Evolutionary conservation across 2,888 invertebrate species (phyloP).

Genomic region (Bugulina stolonifera): DNA sequence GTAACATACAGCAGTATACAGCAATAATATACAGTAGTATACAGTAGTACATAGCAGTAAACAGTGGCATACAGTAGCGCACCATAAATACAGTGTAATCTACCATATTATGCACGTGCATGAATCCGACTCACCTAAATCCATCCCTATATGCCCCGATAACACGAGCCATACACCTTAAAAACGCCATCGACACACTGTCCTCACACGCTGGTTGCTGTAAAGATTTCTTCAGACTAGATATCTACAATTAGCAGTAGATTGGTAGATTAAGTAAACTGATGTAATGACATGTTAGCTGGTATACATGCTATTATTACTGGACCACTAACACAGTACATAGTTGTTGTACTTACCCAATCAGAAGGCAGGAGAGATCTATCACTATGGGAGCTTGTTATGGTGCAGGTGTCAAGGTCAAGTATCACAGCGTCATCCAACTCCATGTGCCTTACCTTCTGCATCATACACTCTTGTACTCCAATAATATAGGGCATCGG

Average conservation of each 20-base stretch:
- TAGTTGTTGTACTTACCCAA: conserved; percentile 72
- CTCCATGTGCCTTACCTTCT: conserved; percentile 73
- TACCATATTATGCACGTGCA: no score
- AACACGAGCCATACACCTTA: conserved; percentile 81
- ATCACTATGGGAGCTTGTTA: conserved; percentile 84
- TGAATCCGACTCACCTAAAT: conserved; percentile 61
- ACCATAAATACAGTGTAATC: no score
- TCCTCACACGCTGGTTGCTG: conserved; percentile 69
- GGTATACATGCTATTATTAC: no score
- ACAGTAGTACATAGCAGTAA: no score
- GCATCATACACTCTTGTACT: conserved; percentile 76
- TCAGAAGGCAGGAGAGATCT: conserved; percentile 80
- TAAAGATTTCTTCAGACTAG: conserved; percentile 69
- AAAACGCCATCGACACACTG: conserved; percentile 84
- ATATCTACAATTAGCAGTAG: conserved; percentile 60
- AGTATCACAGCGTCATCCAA: conserved; percentile 89
- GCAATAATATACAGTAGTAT: no score
- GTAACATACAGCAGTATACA: no score
- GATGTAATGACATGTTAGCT: no score
- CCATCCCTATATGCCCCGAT: conserved; percentile 74
- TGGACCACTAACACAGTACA: no score
- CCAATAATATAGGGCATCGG: conserved; percentile 98
- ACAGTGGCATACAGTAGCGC: no score
- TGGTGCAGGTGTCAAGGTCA: conserved; percentile 82
- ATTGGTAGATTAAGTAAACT: no score